Conservation (phyloP, 2,113 vertebrate genomes). For the Anarrhichthys ocellatus region DNA sequence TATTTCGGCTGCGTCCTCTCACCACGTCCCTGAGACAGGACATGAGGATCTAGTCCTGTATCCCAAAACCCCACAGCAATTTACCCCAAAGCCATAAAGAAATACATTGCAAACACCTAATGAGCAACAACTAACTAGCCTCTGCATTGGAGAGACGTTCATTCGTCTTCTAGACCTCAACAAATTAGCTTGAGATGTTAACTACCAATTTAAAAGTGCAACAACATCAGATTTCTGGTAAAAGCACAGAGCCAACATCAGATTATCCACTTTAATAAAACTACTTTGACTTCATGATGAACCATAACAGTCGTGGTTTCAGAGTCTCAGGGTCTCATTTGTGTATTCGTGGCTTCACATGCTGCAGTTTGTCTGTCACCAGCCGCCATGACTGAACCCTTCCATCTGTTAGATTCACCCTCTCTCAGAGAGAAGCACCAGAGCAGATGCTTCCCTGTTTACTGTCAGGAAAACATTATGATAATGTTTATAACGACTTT, state of each 20-base stretch:
- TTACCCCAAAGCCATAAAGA: not conserved
- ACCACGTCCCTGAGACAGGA: not conserved
- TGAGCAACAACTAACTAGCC: not conserved
- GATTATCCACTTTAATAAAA: not conserved
- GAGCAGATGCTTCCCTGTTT: not conserved
- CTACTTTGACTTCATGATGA: not conserved
- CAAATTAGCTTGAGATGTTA: too few relatives aligned
- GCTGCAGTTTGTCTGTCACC: slow-evolving; percentile 30
- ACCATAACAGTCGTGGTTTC: too few relatives aligned
- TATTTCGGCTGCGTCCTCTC: slow-evolving; percentile 1
- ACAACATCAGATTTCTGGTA: not conserved
- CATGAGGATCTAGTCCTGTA: not conserved
- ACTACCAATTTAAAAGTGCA: not conserved
- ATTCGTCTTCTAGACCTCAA: not conserved
- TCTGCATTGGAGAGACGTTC: not conserved
- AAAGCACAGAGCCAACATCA: not conserved
- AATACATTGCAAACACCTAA: not conserved
- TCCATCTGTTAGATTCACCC: not conserved
- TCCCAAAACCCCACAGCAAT: not conserved
- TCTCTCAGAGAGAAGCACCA: not conserved
- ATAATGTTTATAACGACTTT: too few relatives aligned
- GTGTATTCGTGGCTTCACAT: not conserved
- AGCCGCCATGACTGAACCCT: not conserved
- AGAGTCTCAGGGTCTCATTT: not conserved
- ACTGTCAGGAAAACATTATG: not conserved